Conservation (phyloP, 92 coral and sea anemone genomes). For the Scolanthus callimorphus region DNA sequence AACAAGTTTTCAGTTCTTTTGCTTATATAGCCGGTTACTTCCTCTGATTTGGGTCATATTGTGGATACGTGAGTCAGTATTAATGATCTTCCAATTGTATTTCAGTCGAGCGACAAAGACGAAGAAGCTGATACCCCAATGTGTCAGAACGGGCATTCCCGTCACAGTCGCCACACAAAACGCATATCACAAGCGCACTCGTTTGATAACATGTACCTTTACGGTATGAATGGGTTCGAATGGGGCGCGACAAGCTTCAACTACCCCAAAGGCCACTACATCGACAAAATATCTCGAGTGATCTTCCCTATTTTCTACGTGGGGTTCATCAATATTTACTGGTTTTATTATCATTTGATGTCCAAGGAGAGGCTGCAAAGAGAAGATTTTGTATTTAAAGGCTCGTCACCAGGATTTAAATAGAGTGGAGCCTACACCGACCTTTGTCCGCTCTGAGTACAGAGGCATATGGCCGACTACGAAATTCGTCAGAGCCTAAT, state of each 20-base stretch:
- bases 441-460: no score
- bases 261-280: constrained; percentile 31
- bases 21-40: no score
- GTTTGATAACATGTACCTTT: neutral
- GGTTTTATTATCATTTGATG: constrained; percentile 15
- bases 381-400: no score
- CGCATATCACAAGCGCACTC: neutral
- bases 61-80: no score
- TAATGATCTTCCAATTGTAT: no score
- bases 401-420: neutral
- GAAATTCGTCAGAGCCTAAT: no score
- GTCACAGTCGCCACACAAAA: neutral
- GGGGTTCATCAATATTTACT: constrained; percentile 27
- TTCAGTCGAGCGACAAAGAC: neutral
- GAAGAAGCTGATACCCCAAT: neutral
- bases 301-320: constrained; percentile 26
- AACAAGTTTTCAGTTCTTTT: no score
- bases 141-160: neutral
- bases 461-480: no score
- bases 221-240: constrained; percentile 16
- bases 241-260: constrained; percentile 3
- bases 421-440: no score
- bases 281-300: constrained; percentile 36
- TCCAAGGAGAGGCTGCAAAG: constrained; percentile 1
- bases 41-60: no score